Conservation (phyloP, 1,140 invertebrate genomes). For the Physella acuta region DNA sequence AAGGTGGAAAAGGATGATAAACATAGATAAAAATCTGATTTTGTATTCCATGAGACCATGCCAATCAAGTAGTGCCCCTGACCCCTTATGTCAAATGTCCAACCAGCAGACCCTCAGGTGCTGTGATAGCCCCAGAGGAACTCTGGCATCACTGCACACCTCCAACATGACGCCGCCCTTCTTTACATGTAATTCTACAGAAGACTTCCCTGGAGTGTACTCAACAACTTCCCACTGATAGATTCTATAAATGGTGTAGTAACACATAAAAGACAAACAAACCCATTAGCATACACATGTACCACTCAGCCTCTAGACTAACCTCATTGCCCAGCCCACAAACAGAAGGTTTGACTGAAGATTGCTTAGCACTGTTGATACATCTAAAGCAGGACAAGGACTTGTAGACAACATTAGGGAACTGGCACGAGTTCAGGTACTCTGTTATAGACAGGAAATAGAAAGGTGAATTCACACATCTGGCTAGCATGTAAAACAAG, state of each 20-base stretch:
- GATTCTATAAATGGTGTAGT: too few relatives aligned
- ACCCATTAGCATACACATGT: too few relatives aligned
- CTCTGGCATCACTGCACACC: not conserved
- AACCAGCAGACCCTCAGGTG: too few relatives aligned
- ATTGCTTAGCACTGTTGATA: not conserved
- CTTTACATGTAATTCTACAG: not conserved
- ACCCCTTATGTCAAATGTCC: too few relatives aligned
- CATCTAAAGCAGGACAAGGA: conserved; percentile 42
- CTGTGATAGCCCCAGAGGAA: not conserved
- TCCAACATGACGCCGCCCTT: not conserved
- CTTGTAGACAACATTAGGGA: conserved; percentile 46
- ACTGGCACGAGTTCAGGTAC: conserved; percentile 46
- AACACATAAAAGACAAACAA: too few relatives aligned
- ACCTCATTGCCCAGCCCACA: not conserved
- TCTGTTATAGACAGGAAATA: conserved; percentile 3
- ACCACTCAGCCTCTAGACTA: not conserved
- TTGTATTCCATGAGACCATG: not conserved
- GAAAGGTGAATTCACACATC: too few relatives aligned
- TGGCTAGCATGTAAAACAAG: too few relatives aligned
- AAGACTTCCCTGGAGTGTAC: not conserved
- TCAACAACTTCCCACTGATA: not conserved
- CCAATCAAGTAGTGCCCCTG: too few relatives aligned
- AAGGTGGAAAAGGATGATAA: not conserved
- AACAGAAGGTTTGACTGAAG: not conserved
- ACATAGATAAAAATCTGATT: not conserved